Evolutionary conservation across 2,888 invertebrate species (phyloP).

Genomic region (Therioaphis trifolii): DNA sequence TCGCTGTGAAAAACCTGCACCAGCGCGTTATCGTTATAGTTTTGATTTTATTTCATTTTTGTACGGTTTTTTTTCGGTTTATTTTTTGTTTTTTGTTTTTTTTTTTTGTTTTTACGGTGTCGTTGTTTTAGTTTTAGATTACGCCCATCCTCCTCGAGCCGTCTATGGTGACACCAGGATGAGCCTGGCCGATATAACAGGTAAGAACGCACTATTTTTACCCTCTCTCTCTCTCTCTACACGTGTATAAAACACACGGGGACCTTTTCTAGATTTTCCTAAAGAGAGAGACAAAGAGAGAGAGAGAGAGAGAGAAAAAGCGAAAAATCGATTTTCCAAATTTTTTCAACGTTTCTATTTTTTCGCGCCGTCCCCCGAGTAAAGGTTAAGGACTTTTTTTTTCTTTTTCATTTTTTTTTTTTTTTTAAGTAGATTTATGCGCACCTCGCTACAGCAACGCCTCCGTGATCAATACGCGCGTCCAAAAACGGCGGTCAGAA

Average conservation of each 20-base stretch:
- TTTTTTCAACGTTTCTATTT: not conserved
- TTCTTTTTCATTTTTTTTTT: too few species aligned
- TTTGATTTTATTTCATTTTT: slow-evolving; percentile 37
- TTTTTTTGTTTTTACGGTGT: not conserved
- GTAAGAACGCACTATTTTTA: slow-evolving; percentile 14
- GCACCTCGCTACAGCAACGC: too few species aligned
- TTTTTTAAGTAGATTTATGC: too few species aligned
- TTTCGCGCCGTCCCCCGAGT: not conserved
- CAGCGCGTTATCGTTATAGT: slow-evolving; percentile 53
- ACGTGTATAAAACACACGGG: not conserved
- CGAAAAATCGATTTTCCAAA: slow-evolving; percentile 13
- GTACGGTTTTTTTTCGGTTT: too few species aligned
- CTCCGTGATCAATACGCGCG: not conserved
- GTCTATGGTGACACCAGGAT: slow-evolving; percentile 4
- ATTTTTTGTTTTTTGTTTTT: not conserved
- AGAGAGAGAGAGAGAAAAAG: not conserved
- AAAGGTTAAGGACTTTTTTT: not conserved
- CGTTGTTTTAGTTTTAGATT: slow-evolving; percentile 48
- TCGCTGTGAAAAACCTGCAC: slow-evolving; percentile 20
- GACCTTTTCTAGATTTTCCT: not conserved
- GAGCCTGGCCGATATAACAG: slow-evolving; percentile 15
- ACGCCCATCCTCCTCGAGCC: slow-evolving; percentile 3
- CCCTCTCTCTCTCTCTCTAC: not conserved
- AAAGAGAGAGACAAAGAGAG: not conserved
- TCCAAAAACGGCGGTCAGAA: not conserved